Evolutionary conservation across 2,888 invertebrate genomes (phyloP).

Genomic region (Callosobruchus maculatus): DNA sequence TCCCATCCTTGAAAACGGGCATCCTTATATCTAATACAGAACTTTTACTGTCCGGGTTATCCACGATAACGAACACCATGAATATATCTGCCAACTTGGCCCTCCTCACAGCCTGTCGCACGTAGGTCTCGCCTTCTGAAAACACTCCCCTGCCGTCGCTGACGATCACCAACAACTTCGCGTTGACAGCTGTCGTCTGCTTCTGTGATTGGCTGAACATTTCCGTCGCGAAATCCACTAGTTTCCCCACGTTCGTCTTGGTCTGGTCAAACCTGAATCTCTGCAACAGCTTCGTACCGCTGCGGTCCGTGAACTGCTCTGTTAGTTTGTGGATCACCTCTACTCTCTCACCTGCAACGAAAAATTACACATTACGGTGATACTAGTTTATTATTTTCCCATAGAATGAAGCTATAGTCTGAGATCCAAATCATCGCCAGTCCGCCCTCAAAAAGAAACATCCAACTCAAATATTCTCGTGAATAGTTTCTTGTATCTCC

Average conservation of each 20-base stretch:
- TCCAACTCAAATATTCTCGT: no score
- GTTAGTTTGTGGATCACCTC: slow-evolving; percentile 83
- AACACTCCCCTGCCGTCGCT: slow-evolving; percentile 95
- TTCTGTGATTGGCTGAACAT: slow-evolving; percentile 54
- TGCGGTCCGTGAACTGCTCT: slow-evolving; percentile 82
- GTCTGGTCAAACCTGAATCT: slow-evolving; percentile 85
- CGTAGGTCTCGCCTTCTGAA: slow-evolving; percentile 77
- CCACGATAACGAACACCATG: slow-evolving; percentile 91
- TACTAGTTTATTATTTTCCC: no score
- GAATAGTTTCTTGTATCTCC: no score
- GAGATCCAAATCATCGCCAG: no score
- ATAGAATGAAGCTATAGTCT: no score
- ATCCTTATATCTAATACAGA: slow-evolving; percentile 88
- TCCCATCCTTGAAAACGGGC: slow-evolving; percentile 64
- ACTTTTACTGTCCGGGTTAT: slow-evolving; percentile 88
- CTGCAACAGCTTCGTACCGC: slow-evolving; percentile 78
- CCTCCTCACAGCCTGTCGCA: slow-evolving; percentile 73
- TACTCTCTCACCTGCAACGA: slow-evolving; percentile 56
- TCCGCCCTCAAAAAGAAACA: no score
- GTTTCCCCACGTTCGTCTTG: slow-evolving; percentile 79
- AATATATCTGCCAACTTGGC: slow-evolving; percentile 84
- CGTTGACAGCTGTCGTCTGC: slow-evolving; percentile 57
- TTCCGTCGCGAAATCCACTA: slow-evolving; percentile 76
- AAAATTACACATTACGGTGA: no score
- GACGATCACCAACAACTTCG: slow-evolving; percentile 85